phyloP scores from a whole-genome alignment of 2,888 invertebrate species.

The Temnothorax ravouxi region DNA sequence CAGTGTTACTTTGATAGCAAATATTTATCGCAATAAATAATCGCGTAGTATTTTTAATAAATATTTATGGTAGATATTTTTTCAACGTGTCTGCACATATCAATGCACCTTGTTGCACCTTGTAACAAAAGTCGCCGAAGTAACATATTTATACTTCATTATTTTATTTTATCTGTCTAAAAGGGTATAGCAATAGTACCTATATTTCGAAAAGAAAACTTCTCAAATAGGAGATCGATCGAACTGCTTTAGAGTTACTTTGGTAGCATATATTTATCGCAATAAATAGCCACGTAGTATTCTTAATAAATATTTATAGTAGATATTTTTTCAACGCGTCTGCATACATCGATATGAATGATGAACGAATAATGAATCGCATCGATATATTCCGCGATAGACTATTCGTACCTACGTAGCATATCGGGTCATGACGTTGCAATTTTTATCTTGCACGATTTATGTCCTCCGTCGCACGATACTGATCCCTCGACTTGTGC shows the following conservation, averaged over 20 bases:
- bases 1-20: background rate
- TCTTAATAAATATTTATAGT: background rate
- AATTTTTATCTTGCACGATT: constrained; percentile 43
- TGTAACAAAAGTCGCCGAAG: background rate
- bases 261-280: background rate
- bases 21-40: background rate
- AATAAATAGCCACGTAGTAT: background rate
- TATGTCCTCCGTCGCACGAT: constrained; percentile 49
- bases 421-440: constrained; percentile 36
- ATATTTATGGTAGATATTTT: background rate
- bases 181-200: background rate
- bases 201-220: background rate
- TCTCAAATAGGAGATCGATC: background rate
- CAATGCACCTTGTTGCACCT: background rate
- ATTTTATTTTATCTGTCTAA: background rate
- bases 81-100: background rate
- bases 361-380: constrained; percentile 23
- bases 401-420: constrained; percentile 15
- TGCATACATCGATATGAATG: constrained; percentile 20
- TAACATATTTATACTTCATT: background rate
- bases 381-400: background rate
- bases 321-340: background rate
- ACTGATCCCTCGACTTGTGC: constrained; percentile 41
- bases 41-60: background rate
- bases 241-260: background rate